Percentiles rank a stretch among this genome's conserved stretches.
phyloP scores from a whole-genome alignment of 2,797 vertebrate genomes.

The Galago senegalensis region DNA sequence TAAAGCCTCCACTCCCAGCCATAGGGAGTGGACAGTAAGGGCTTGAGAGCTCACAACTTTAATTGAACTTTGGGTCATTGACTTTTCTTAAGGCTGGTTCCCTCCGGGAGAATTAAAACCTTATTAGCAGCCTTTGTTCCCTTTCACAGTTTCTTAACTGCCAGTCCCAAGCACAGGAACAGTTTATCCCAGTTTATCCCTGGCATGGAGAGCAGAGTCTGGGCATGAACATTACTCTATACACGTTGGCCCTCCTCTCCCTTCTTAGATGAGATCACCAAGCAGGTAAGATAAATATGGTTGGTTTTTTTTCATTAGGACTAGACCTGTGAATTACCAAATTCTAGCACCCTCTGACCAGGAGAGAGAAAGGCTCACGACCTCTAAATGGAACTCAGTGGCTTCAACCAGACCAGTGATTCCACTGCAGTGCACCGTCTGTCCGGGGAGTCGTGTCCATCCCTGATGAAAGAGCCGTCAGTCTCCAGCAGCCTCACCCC shows the following conservation, averaged over 20 bases:
- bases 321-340: background rate
- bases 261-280: background rate
- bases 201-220: background rate
- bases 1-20: background rate
- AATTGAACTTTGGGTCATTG: background rate
- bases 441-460: background rate
- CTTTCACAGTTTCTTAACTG: background rate
- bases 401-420: background rate
- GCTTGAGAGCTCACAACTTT: background rate
- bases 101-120: background rate
- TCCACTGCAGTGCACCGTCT: background rate
- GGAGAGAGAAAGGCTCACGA: background rate
- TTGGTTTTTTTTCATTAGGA: background rate
- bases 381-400: background rate
- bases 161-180: background rate
- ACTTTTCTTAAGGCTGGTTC: background rate
- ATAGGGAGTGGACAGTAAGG: fast-evolving
- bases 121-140: background rate
- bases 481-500: background rate
- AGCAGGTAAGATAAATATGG: background rate
- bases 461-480: background rate
- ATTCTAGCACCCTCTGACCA: background rate
- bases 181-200: too few relatives aligned
- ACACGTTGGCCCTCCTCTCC: background rate
- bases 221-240: background rate